phyloP scores from a whole-genome alignment of 2,113 vertebrate species.

The Melanerpes aurifrons region DNA sequence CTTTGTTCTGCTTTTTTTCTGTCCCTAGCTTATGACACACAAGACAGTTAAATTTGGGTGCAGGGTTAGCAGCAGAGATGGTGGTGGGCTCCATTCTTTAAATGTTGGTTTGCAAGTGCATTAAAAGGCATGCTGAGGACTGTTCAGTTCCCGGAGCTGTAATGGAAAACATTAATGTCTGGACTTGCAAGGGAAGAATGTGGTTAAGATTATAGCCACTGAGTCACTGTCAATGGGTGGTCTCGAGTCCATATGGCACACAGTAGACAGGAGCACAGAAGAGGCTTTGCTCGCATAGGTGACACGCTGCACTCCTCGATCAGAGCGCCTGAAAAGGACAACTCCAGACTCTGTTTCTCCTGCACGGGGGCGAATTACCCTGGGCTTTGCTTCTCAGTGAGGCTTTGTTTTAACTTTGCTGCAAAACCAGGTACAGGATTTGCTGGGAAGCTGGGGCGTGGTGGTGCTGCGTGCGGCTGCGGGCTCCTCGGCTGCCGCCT shows the following conservation, averaged over 20 bases:
- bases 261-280: not conserved
- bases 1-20: not conserved
- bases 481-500: not conserved
- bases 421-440: not conserved
- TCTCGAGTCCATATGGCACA: constrained; percentile 21
- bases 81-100: not conserved
- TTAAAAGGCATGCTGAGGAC: not conserved
- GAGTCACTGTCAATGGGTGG: constrained; percentile 52
- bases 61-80: not conserved
- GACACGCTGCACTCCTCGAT: rapidly evolving
- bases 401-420: not conserved
- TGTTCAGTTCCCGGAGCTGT: constrained; percentile 8
- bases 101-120: not conserved
- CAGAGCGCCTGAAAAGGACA: not conserved
- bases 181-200: constrained; percentile 32
- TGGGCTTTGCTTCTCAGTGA: not conserved
- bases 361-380: not conserved
- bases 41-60: not conserved
- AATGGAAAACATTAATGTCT: constrained; percentile 38
- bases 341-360: not conserved
- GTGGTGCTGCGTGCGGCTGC: rapidly evolving
- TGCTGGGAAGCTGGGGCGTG: not conserved
- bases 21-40: not conserved
- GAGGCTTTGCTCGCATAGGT: not conserved
- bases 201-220: constrained; percentile 23